Base-by-base conservation (phyloP, 2,797 vertebrate species). In the Xenentodon cancila region DNA sequence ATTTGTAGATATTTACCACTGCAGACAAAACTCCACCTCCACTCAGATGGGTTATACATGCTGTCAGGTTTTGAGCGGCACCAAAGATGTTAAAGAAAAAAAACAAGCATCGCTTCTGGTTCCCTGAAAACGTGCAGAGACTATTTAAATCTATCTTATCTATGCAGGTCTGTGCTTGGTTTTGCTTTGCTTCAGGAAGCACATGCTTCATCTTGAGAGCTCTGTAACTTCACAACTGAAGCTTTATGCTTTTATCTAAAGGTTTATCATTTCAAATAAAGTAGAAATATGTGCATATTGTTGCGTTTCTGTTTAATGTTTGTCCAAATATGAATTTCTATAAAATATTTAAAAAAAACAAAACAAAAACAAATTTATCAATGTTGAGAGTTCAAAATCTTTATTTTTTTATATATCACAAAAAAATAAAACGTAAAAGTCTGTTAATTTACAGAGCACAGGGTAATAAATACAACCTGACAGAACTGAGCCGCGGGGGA, bases 161-260 rank as follows among this genome's bases (percentile, higher is more conserved):
- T 90, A 85, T 91, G 89, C 90, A 90, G 80, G 84, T 77, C 61
- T 89, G 71, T 75, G 86, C 74, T 88, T 81, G 71, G 56, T 62
- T 77, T 86, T 79, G 74, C 80, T 90, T 84, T 5, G 25, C 25
- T 25, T 25, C n/a, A n/a, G n/a, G n/a, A n/a, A n/a, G n/a, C n/a
- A n/a, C n/a, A n/a, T 87, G 84, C 84, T 83, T 84, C 66, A 62
- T 68, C 80, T 79, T 74, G 63, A 57, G 61, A 79, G 68, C 66
- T 64, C 48, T 82, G 75, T 75, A 81, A 73, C 69, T 71, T 81
- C 73, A 70, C 59, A 82, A 80, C 69, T n/a, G 56, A 78, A 84
- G 63, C 58, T 44, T 66, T 60, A 47, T 66, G 84, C 84, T 76
- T 90, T 88, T 83, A 79, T 82, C 74, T 81, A 72, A 86, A 53